These are phyloP conservation scores for Lithophane ornitopus DNA, from an alignment of 2,888 invertebrate species.

Conservation along the genomic window DNA sequence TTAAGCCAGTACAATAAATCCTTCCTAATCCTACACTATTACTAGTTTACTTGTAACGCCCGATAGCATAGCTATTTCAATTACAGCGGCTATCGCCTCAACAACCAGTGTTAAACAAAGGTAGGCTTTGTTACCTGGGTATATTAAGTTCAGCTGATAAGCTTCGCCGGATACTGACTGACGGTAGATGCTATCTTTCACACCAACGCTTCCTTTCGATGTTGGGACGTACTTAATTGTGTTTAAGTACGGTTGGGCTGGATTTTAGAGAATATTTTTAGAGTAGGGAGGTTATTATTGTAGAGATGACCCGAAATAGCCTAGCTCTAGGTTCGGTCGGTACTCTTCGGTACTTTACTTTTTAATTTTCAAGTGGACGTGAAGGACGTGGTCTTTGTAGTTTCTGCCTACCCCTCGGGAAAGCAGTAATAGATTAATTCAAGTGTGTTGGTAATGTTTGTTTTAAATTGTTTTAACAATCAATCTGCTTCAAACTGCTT, in stretches of 20 bases:
- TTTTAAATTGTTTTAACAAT: neutral
- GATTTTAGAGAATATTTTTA: conserved; percentile 31
- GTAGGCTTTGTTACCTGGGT: conserved; percentile 33
- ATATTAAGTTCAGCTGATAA: conserved; percentile 57
- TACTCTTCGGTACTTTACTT: no score
- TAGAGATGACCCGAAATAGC: conserved; percentile 1
- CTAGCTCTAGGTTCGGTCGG: neutral
- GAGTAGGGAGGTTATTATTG: neutral
- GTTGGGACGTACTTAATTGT: conserved; percentile 35
- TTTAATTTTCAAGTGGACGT: no score
- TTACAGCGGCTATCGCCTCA: neutral
- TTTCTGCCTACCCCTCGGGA: no score
- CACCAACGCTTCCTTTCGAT: conserved; percentile 46
- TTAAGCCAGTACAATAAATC: neutral
- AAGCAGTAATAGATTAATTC: no score
- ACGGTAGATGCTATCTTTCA: conserved; percentile 52
- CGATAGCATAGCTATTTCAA: neutral
- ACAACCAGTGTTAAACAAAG: conserved; percentile 19
- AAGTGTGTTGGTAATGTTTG: no score
- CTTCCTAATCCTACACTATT: neutral
- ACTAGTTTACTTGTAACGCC: neutral
- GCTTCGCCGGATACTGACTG: conserved; percentile 49
- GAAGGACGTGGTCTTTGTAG: no score
- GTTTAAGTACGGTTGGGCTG: conserved; percentile 35
- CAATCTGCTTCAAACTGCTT: no score